Conservation (phyloP, 2,888 invertebrate species). For the Leucania comma region DNA sequence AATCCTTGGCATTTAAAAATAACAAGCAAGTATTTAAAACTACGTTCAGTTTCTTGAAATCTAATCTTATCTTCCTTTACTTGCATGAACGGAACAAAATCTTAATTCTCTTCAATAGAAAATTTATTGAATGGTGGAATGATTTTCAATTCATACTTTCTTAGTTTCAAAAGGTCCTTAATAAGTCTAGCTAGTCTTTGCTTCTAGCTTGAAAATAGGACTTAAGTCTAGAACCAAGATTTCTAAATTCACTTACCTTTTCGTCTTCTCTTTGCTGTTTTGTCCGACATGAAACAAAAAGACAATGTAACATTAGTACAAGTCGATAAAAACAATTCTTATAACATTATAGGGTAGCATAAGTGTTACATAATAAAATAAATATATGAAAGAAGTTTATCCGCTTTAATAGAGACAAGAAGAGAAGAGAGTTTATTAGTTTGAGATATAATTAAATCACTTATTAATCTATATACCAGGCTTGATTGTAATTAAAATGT, state of each 20-base stretch:
- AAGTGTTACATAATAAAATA: too few relatives aligned
- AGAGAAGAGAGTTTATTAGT: too few relatives aligned
- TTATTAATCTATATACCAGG: too few relatives aligned
- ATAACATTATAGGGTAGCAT: neutral
- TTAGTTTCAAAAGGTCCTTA: conserved; percentile 32
- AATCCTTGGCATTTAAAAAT: neutral
- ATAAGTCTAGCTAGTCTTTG: conserved; percentile 18
- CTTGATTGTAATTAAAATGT: too few relatives aligned
- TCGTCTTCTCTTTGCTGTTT: conserved; percentile 80
- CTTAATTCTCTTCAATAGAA: conserved; percentile 31
- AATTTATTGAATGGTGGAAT: conserved; percentile 30
- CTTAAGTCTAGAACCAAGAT: neutral
- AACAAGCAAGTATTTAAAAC: neutral
- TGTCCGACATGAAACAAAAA: conserved; percentile 80
- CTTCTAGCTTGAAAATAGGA: conserved; percentile 31
- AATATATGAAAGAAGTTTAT: too few relatives aligned
- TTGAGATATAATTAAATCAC: too few relatives aligned
- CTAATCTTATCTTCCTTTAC: conserved; percentile 1
- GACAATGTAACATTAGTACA: conserved; percentile 12
- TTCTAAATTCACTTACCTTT: conserved; percentile 82
- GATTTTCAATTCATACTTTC: conserved; percentile 43
- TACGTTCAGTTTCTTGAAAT: neutral
- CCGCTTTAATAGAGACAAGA: too few relatives aligned
- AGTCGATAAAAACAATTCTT: neutral
- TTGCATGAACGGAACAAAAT: conserved; percentile 5